Percentiles rank a stretch among this genome's conserved stretches.
Evolutionary conservation across 2,797 vertebrate species (phyloP).

Genomic region (Phataginus tricuspis): DNA sequence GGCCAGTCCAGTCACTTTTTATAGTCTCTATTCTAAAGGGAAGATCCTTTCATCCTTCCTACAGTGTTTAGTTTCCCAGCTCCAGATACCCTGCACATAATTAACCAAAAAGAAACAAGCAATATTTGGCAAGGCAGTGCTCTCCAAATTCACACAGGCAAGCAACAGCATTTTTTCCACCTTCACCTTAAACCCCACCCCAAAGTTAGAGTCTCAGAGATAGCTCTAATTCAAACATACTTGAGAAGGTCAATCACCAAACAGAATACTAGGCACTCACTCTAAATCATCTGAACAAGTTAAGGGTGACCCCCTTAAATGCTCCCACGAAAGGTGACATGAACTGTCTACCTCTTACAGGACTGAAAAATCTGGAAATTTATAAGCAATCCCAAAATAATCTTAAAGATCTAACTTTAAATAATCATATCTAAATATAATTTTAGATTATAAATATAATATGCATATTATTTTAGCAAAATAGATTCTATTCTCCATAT

Average conservation of each 20-base stretch:
- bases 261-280: neutral
- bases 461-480: conserved; percentile 15
- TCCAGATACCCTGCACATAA: neutral
- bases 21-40: neutral
- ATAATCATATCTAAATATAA: neutral
- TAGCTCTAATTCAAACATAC: neutral
- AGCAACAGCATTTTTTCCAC: neutral
- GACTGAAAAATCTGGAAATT: neutral
- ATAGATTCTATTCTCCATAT: neutral
- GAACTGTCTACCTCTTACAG: neutral
- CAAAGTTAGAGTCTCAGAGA: neutral
- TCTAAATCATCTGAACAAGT: neutral
- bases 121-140: neutral
- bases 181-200: neutral
- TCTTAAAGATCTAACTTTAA: conserved; percentile 6
- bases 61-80: neutral
- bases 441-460: neutral
- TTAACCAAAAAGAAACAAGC: neutral
- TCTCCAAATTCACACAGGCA: neutral
- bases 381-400: neutral
- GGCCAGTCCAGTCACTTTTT: neutral
- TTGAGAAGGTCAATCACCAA: neutral
- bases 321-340: neutral
- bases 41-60: conserved; percentile 20
- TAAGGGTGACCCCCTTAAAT: neutral